These are phyloP conservation scores for Podocnemis expansa DNA, from an alignment of 2,113 vertebrate species.

Conservation along the genomic window DNA sequence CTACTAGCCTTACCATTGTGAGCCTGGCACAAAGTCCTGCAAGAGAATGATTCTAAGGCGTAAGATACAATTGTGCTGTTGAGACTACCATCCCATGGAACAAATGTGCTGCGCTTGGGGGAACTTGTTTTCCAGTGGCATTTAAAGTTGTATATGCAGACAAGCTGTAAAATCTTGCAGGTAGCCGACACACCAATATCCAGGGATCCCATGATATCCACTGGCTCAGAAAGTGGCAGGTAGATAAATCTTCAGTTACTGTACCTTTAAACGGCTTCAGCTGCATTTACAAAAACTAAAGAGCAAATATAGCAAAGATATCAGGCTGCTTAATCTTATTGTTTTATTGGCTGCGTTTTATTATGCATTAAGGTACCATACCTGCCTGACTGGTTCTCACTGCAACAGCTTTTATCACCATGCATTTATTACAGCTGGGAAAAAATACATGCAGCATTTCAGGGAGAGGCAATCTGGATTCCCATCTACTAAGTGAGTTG, in stretches of 20 bases:
- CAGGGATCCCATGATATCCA: accelerated
- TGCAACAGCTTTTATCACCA: background rate
- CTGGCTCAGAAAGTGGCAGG: accelerated
- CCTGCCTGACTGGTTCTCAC: background rate
- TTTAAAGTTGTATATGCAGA: background rate
- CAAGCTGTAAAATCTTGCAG: background rate
- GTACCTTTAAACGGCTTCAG: background rate
- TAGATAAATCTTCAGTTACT: background rate
- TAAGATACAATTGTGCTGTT: accelerated
- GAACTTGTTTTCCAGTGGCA: background rate
- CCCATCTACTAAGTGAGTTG: background rate
- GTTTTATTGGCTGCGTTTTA: background rate
- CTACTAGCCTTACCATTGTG: accelerated
- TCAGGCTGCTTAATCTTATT: background rate
- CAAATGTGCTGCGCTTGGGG: accelerated
- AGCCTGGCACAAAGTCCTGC: accelerated
- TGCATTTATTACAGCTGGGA: background rate
- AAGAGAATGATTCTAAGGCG: accelerated
- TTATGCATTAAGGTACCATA: constrained; percentile 21
- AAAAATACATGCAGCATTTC: accelerated
- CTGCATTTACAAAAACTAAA: constrained; percentile 10
- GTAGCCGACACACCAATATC: accelerated
- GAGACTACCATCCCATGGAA: background rate
- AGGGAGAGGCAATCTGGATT: background rate
- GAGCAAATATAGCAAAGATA: constrained; percentile 22